Evolutionary conservation across 2,888 invertebrate species (phyloP), one percentile per base, ranked within the genome.

Genomic region (Cheilosia variabilis): DNA sequence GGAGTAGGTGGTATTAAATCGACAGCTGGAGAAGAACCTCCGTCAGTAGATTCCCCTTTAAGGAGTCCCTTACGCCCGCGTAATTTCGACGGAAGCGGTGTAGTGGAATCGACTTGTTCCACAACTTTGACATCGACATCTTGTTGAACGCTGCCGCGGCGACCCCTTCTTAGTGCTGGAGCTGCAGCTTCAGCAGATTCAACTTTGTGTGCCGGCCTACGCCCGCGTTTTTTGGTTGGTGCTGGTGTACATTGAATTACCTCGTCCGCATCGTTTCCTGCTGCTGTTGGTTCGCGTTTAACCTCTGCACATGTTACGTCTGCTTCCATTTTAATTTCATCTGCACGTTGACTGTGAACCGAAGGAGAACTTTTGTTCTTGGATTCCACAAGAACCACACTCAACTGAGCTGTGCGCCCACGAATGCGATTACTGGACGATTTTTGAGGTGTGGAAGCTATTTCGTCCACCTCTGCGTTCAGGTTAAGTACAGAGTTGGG

Each of bases 91-190:
- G 9, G 65, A 5, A 58, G 47, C 37, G 73, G 73, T 1, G 62
- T 73, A 17, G 41, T 31, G 22, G 19, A 31, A 17, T 9, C 27
- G 4, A 19, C 22, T 27, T 72, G 43, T 53, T 60, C 52, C 9
- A 27, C 47, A 3, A 41, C 37, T 37, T 37, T 37, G 37, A 37
- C 37, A 37, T 37, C 13, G 37, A 37, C 63, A n/a, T 66, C 60
- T 68, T 73, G 47, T 45, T 62, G 53, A 53, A 53, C 47, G 22
- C 68, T 81, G 27, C 62, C 71, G 17, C 31, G 60, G 9, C 80
- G 73, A n/a, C 66, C 66, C 50, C 19, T 73, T 62, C 58, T 53
- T 10, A 63, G 7, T 10, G 53, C 41, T 9, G 41, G 17, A 13
- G n/a, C 55, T 9, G n/a, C 2, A 10, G n/a, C 6, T 15, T 45